Percentiles rank a stretch among this genome's conserved stretches.
phyloP scores from a whole-genome alignment of 2,888 invertebrate genomes.

The Parasteatoda lunata region DNA sequence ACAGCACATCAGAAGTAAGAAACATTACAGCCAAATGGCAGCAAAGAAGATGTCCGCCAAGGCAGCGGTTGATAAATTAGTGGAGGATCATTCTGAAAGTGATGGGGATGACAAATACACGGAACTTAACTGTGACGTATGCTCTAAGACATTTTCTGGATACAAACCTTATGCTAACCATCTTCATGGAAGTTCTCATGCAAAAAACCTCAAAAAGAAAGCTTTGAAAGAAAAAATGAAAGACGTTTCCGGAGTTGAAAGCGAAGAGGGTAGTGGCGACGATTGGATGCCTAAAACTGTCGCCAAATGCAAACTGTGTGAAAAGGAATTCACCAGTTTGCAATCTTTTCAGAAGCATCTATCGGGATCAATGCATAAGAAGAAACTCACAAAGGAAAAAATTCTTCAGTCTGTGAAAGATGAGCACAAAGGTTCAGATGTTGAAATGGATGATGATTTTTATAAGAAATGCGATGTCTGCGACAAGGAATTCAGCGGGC shows the following conservation, averaged over 20 bases:
- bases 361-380: constrained; percentile 12
- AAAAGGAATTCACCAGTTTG: constrained; percentile 31
- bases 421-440: not conserved
- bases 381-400: constrained; percentile 8
- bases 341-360: constrained; percentile 32
- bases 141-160: constrained; percentile 22
- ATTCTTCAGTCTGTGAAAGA: not conserved
- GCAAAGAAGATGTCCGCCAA: constrained; percentile 9
- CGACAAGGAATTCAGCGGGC: constrained; percentile 38
- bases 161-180: constrained; percentile 18
- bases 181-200: constrained; percentile 26
- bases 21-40: constrained; percentile 19
- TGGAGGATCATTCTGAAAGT: not conserved
- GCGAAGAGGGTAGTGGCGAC: not conserved
- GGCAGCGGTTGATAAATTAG: not conserved
- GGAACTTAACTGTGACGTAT: constrained; percentile 33
- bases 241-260: constrained; percentile 16
- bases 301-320: constrained; percentile 33
- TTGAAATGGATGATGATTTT: not conserved
- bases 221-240: constrained; percentile 34
- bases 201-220: constrained; percentile 29
- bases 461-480: constrained; percentile 32
- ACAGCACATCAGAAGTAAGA: constrained; percentile 38
- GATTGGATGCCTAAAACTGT: constrained; percentile 11
- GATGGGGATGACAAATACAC: not conserved